Evolutionary conservation across 2,888 invertebrate species (phyloP), one percentile per base, ranked within the genome.

Genomic region (Ochropleura leucogaster): DNA sequence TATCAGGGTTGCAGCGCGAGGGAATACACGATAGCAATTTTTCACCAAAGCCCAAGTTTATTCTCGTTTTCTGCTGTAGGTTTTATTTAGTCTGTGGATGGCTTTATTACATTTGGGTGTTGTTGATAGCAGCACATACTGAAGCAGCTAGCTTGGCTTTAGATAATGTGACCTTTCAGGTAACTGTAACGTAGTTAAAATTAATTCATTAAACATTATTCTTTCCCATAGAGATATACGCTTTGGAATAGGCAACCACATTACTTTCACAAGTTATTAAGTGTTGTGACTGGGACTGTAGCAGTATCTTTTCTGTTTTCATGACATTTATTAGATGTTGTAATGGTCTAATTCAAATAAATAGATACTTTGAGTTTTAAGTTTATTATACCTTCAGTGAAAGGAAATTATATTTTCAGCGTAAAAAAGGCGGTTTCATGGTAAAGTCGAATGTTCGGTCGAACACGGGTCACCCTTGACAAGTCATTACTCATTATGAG

Each of bases 401-500:
- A 79, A 77, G 65, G 62, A 30, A 72, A 77, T 72, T 72, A 79
- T 57, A 20, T 18, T 74, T 82, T 74, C 66, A 42, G 59, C 53
- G 60, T 77, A 74, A 80, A 84, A 74, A 77, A 68, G 49, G 55
- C 51, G 60, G 64, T 68, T 77, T 72, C 47, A 65, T 30, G 74
- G 49, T 65, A 72, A 74, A 73, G 74, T 82, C 68, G 47, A 82
- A 77, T 78, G 47, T 77, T 72, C 70, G 80, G 71, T 81, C 75
- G 71, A 79, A 77, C 75, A 57, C 71, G 76, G 87, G 85, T 85
- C 82, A 85, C 84, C 85, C 77, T 74, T 79, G 72, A 76, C 70
- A 69, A 86, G 75, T 85, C 78, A 84, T 80, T 85, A 78, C 77
- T 86, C 79, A 83, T 85, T 83, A 86, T 70, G 75, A 77, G 60